Evolutionary conservation across 2,888 invertebrate genomes (phyloP).

Genomic region (Vandiemenella viatica): DNA sequence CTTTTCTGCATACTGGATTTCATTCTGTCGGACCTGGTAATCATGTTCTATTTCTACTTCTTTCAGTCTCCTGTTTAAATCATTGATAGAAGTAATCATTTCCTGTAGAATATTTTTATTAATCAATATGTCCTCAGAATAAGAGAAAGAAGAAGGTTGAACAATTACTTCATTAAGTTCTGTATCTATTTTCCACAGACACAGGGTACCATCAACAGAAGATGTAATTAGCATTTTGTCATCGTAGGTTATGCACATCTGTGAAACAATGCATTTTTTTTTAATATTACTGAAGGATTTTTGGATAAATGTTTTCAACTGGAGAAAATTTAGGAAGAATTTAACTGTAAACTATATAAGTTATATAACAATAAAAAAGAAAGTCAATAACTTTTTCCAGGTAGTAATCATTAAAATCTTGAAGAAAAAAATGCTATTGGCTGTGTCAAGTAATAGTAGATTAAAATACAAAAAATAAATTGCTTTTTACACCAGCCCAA

Average conservation of each 20-base stretch:
- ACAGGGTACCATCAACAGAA: conserved; percentile 61
- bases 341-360: no score
- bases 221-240: conserved; percentile 62
- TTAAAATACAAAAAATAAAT: no score
- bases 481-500: no score
- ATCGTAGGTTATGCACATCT: conserved; percentile 58
- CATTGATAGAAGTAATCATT: conserved; percentile 52
- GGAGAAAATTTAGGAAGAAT: no score
- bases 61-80: conserved; percentile 54
- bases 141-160: conserved; percentile 31
- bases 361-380: no score
- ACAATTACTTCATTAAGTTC: conserved; percentile 49
- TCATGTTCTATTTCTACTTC: conserved; percentile 79
- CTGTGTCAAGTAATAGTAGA: no score
- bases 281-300: no score
- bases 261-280: no score
- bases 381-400: no score
- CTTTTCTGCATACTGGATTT: conserved; percentile 55
- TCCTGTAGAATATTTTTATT: conserved; percentile 62
- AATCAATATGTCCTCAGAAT: conserved; percentile 70
- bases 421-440: no score
- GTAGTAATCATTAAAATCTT: no score
- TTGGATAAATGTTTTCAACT: no score
- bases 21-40: conserved; percentile 62
- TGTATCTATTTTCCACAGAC: conserved; percentile 70